Evolutionary conservation across 2,888 invertebrate genomes (phyloP), one percentile per base, ranked within the genome.

Genomic region (Geotrupes spiniger): DNA sequence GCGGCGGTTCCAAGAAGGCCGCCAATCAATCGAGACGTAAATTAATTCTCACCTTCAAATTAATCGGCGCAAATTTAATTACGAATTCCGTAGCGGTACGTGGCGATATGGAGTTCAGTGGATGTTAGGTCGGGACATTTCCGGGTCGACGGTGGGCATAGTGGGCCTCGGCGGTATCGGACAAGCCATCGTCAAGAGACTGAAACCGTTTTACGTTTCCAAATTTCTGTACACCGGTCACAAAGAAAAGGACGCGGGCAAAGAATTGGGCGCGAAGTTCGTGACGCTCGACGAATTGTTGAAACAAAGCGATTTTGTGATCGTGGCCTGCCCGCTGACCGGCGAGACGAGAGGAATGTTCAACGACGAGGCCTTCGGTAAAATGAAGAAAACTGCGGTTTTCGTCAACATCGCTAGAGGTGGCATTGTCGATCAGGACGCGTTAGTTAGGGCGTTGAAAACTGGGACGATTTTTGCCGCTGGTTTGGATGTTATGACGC

Each of bases 401-500:
- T 77, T 93, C 29, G 78, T 93, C 1, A 93, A 93, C 63, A 79
- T 88, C 39, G 84, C 84, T 36, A 76, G 87, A 60, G 88, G 88
- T 68, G 85, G 81, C 71, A 73, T 88, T n/a, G 78, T 90, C 0
- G 84, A 93, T 57, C 93, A 94, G 64, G 82, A 87, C 1, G 92
- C 87, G 50, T 72, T 97, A 16, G 81, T 87, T 44, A 78, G 81
- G 40, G 94, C 94, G 0, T 73, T 97, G 39, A 83, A 83, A 62
- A 77, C 76, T 28, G 82, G 83, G 1, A 76, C 79, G 54, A 94
- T 96, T 53, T 87, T 84, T 65, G 88, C 88, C 0, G 96, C 95
- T 1, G 96, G 94, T 0, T 76, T 97, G 1, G 96, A 97, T 69
- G 96, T 96, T 2, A 89, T 88, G 63, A 83, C 84, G 1, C 95